phyloP scores from a whole-genome alignment of 2,888 invertebrate genomes.

The Xanthia togata region DNA sequence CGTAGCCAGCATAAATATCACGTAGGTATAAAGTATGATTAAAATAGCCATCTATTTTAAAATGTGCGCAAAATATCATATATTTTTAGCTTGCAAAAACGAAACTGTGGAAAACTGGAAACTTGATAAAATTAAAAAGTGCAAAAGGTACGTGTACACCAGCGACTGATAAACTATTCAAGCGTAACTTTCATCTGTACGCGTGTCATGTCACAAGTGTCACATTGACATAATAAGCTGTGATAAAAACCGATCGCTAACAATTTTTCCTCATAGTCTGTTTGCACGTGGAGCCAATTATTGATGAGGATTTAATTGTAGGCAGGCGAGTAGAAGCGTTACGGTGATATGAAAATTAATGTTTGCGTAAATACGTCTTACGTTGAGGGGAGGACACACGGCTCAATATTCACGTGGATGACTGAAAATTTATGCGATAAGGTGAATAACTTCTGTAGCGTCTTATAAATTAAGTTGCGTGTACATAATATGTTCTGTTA shows the following conservation, averaged over 20 bases:
- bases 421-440: conserved; percentile 29
- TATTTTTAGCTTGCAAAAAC: conserved; percentile 32
- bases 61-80: conserved; percentile 27
- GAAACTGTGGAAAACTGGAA: conserved; percentile 2
- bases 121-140: conserved; percentile 36
- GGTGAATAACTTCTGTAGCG: conserved; percentile 19
- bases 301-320: conserved; percentile 47
- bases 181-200: conserved; percentile 46
- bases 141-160: conserved; percentile 39
- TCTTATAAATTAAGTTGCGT: conserved; percentile 13
- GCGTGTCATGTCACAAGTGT: conserved; percentile 11
- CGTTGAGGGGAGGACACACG: background rate
- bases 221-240: conserved; percentile 48
- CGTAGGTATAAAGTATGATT: conserved; percentile 21
- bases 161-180: conserved; percentile 53
- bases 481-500: background rate
- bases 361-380: conserved; percentile 37
- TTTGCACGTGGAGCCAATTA: conserved; percentile 59
- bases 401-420: conserved; percentile 43
- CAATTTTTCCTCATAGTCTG: conserved; percentile 48
- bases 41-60: conserved; percentile 32
- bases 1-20: conserved; percentile 42
- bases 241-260: conserved; percentile 37
- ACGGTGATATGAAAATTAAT: conserved; percentile 36
- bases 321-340: conserved; percentile 21